Evolutionary conservation across 2,888 invertebrate genomes (phyloP).

Genomic region (Neoascia interrupta): DNA sequence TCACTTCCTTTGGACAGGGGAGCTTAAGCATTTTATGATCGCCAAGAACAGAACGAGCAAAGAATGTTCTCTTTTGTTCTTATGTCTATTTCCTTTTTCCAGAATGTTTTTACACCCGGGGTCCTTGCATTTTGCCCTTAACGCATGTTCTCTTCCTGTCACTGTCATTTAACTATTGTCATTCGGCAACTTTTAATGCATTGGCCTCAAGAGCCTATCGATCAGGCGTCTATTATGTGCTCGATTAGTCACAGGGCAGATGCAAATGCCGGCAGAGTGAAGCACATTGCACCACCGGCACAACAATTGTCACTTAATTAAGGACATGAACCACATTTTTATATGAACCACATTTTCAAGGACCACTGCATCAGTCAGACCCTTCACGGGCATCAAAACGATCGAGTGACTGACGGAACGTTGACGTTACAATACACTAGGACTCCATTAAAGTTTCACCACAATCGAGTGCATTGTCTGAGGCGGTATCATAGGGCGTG

Average conservation of each 20-base stretch:
- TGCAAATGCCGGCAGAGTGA: conserved; percentile 47
- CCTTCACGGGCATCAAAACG: conserved; percentile 29
- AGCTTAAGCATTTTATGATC: conserved; percentile 62
- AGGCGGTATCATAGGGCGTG: conserved; percentile 63
- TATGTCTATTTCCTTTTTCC: conserved; percentile 13
- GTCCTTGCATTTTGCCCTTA: too few relatives aligned
- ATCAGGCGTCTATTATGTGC: conserved; percentile 62
- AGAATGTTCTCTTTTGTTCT: conserved; percentile 33
- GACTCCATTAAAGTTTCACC: conserved; percentile 58
- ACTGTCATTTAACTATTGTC: conserved; percentile 54
- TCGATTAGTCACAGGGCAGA: conserved; percentile 68
- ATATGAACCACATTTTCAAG: conserved; percentile 7
- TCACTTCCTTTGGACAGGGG: conserved; percentile 63
- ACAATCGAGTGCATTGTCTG: conserved; percentile 41
- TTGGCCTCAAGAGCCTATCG: conserved; percentile 45
- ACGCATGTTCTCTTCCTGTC: conserved; percentile 36
- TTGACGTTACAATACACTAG: conserved; percentile 33
- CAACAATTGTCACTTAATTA: conserved; percentile 65
- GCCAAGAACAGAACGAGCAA: conserved; percentile 38
- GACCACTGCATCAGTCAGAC: conserved; percentile 10
- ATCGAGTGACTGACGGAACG: conserved; percentile 30
- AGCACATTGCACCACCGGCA: conserved; percentile 5
- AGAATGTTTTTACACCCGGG: conserved; percentile 39
- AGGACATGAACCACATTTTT: conserved; percentile 53
- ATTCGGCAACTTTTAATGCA: conserved; percentile 12